These are phyloP conservation scores for Phoxinus dragarum DNA, from an alignment of 2,797 vertebrate species.

Conservation along the genomic window DNA sequence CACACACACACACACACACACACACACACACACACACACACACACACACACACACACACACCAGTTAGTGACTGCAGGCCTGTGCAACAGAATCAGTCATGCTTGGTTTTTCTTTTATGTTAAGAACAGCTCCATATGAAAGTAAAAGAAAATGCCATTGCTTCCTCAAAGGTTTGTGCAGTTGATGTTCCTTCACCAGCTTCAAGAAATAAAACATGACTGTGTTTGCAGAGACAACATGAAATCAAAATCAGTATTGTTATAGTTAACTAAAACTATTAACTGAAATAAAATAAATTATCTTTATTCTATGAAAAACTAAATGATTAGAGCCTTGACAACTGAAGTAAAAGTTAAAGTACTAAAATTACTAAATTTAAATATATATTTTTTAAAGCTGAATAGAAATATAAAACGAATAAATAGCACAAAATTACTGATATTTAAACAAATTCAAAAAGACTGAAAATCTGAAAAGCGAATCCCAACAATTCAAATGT, in stretches of 20 bases:
- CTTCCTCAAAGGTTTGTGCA: background rate
- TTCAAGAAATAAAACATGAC: background rate
- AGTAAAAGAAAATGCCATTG: slow-evolving; percentile 36
- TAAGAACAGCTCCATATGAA: slow-evolving; percentile 69
- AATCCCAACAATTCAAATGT: background rate
- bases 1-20: too few relatives aligned
- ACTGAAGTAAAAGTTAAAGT: background rate
- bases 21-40: too few relatives aligned
- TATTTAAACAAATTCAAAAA: background rate
- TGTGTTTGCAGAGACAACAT: background rate
- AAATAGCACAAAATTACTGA: background rate
- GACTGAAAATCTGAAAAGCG: background rate
- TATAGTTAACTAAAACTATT: background rate
- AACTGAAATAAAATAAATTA: background rate
- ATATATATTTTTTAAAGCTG: too few relatives aligned
- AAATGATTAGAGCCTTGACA: background rate
- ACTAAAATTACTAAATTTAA: background rate
- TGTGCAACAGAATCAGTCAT: slow-evolving; percentile 54
- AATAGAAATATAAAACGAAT: background rate
- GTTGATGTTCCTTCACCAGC: background rate
- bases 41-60: background rate
- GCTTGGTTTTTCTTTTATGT: slow-evolving; percentile 66
- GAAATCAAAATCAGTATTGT: background rate
- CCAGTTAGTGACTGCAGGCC: background rate
- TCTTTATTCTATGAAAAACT: background rate